Conservation (phyloP, 2,888 invertebrate genomes). For the Adelognathus sp. region DNA sequence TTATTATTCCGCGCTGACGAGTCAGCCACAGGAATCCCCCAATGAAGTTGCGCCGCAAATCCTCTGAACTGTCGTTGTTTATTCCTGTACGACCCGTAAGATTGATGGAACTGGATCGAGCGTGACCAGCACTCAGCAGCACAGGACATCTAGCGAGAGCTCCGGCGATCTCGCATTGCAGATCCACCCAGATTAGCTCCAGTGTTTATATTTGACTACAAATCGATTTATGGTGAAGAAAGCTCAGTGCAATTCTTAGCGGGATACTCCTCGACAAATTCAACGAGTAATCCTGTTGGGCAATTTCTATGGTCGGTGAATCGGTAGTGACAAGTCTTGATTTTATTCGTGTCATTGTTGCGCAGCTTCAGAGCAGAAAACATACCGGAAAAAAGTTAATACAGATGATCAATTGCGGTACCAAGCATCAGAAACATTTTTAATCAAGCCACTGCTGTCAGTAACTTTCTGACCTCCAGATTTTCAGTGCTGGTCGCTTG, state of each 20-base stretch:
- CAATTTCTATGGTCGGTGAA: neutral
- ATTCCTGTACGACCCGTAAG: neutral
- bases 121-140: slow-evolving; percentile 24
- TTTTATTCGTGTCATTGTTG: too few relatives aligned
- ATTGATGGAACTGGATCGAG: slow-evolving; percentile 19
- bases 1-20: neutral
- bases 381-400: too few relatives aligned
- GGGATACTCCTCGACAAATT: neutral
- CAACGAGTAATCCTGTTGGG: neutral
- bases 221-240: slow-evolving; percentile 24
- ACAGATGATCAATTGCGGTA: too few relatives aligned
- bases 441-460: too few relatives aligned
- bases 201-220: slow-evolving; percentile 26
- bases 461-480: too few relatives aligned
- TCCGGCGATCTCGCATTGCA: neutral
- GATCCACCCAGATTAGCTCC: neutral
- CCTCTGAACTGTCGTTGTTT: neutral
- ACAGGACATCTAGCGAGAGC: neutral
- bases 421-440: too few relatives aligned
- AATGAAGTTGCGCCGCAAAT: neutral
- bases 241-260: neutral
- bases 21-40: neutral
- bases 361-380: too few relatives aligned
- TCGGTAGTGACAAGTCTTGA: neutral
- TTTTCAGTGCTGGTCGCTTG: too few relatives aligned